Evolutionary conservation across 1,140 invertebrate genomes (phyloP), one percentile per base, ranked within the genome.

Genomic region (Tachypleus tridentatus): DNA sequence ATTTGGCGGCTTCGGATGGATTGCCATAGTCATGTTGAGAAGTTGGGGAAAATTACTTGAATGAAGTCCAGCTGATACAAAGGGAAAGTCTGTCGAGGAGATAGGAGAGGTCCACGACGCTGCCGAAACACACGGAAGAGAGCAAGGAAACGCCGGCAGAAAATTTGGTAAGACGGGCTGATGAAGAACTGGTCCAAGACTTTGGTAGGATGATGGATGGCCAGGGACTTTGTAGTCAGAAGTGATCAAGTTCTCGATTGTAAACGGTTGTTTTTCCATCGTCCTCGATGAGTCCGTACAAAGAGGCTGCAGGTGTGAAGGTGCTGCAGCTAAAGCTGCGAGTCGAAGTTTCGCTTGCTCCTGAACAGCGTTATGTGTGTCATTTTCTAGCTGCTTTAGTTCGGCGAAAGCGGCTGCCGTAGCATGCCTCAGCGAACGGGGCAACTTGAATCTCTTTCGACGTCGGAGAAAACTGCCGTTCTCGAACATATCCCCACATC

Each of bases 401-500:
- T 84, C 86, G 47, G 67, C 66, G 47, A 69, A 62, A 5, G 71
- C 68, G 3, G 69, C 69, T 85, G 84, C 54, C 86, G 75, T 70
- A 5, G 84, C 74, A 65, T 87, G 85, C 73, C 87, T 87, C 73
- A 87, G 84, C 3, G 83, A 82, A 70, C 73, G 61, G 47, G 60
- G 61, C 51, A 93, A 80, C 76, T 97, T 98, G 80, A 94, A 99
- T 48, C 97, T 82, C 78, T 99, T 99, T 62, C 97, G 78, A 11
- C 97, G 82, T 4, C 97, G 77, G 57, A 99, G 79, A 74, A 99
- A 99, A 74, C 91, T 95, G 0, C 97, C 97, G 76, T 99, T 99
- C 75, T 99, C 97, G 73, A 99, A 99, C 97, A 99, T 99, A 74
- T 98, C 93, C 74, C 98, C 93, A 3, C 91, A 91, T 63, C 92